Evolutionary conservation across 2,888 invertebrate species (phyloP), one percentile per base, ranked within the genome.

Genomic region (Aphelenchoides bicaudatus): DNA sequence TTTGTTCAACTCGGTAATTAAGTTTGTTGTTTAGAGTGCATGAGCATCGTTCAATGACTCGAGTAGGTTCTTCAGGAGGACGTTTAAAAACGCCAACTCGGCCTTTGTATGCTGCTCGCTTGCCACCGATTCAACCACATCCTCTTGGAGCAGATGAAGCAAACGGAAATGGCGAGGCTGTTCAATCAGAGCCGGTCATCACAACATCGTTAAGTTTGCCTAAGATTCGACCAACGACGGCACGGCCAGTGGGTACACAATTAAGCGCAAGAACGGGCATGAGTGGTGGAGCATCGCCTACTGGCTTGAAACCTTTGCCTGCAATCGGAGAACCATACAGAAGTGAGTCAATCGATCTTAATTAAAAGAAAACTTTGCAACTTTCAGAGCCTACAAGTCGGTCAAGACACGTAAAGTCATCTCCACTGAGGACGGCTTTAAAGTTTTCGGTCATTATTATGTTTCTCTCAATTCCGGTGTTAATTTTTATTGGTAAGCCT

Each of bases 391-490:
- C 49, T n/a, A n/a, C 13, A 6, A n/a, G n/a, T 34, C 25, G 49
- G 8, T 8, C 37, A 37, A 48, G 19, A 23, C 49, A 19, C 5
- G 6, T 8, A 5, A 48, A 48, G 38, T 6, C 49, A 5, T 48
- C 53, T 8, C 53, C 53, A 55, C 23, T 21, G 2, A 23, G 47
- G 3, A 23, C 49, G 3, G 50, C 50, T 46, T 16, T 53, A 6
- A 52, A 51, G 16, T 53, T 39, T 21, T 19, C 29, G 10, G 19
- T 53, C n/a, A 27, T 53, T 16, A 16, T 23, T 5, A 6, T 53
- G 25, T 53, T 53, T 25, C 53, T 53, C 6, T 53, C 53, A 2
- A 53, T 53, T 53, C 53, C 53, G 13, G 46, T 53, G 2, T n/a
- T 53, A n/a, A 53, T 53, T n/a, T 53, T 53, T 48, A 2, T 53